phyloP scores from a whole-genome alignment of 1,140 invertebrate genomes.

The Mizuhopecten yessoensis region DNA sequence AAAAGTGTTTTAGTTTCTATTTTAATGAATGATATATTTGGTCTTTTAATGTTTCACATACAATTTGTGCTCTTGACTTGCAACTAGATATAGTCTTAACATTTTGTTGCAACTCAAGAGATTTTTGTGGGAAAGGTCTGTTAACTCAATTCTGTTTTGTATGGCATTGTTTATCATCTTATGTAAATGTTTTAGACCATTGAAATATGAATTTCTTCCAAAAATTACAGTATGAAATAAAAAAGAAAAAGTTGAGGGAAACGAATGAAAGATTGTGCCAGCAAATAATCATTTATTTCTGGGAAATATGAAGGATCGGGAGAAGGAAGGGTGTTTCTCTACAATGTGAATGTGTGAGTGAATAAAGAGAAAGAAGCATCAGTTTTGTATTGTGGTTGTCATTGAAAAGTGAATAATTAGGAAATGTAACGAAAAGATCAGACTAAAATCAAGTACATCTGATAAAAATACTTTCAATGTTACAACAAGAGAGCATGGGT shows the following conservation, averaged over 20 bases:
- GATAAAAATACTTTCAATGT: too few species aligned
- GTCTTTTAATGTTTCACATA: not conserved
- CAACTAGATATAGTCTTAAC: too few species aligned
- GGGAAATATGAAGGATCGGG: not conserved
- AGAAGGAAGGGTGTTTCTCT: not conserved
- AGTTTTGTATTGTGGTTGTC: not conserved
- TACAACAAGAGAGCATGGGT: too few species aligned
- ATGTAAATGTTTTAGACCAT: not conserved
- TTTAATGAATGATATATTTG: too few species aligned
- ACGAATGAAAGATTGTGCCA: not conserved
- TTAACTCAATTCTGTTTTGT: not conserved
- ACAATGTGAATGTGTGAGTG: not conserved
- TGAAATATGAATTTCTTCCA: not conserved
- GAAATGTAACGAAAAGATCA: not conserved
- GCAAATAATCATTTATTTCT: not conserved
- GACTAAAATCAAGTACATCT: too few species aligned
- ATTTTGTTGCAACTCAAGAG: too few species aligned
- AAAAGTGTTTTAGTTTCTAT: too few species aligned
- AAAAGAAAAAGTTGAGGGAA: not conserved
- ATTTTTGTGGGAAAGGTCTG: not conserved
- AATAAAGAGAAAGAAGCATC: not conserved
- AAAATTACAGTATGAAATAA: not conserved
- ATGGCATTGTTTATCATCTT: not conserved
- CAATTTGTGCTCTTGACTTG: not conserved
- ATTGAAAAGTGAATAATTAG: not conserved